Evolutionary conservation across 2,113 vertebrate genomes (phyloP).

Genomic region (Brachirus orientalis): DNA sequence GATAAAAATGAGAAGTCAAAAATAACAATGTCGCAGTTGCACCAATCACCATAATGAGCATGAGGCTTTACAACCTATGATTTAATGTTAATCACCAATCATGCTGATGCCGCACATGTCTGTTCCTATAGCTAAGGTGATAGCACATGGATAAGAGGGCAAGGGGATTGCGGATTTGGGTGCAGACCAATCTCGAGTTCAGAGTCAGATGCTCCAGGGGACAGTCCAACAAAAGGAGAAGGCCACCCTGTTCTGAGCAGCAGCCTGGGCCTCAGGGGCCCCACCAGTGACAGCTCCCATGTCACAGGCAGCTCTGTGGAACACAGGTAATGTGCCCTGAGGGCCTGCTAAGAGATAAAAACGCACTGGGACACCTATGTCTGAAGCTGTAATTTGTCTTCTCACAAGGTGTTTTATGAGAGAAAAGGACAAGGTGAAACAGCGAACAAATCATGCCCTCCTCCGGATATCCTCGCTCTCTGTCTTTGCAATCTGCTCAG

Average conservation of each 20-base stretch:
- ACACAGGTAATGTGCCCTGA: slow-evolving; percentile 71
- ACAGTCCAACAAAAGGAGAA: slow-evolving; percentile 59
- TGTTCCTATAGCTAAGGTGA: slow-evolving; percentile 58
- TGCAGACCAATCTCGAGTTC: slow-evolving; percentile 51
- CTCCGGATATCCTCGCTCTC: slow-evolving; percentile 49
- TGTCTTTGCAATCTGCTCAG: slow-evolving; percentile 18
- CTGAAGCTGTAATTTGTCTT: slow-evolving; percentile 84
- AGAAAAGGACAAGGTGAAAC: slow-evolving; percentile 79
- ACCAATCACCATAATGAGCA: slow-evolving; percentile 37
- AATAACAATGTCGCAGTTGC: slow-evolving; percentile 33
- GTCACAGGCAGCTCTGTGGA: slow-evolving; percentile 66
- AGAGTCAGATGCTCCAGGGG: slow-evolving; percentile 56
- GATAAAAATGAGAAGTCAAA: slow-evolving; percentile 20
- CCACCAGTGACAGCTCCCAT: slow-evolving; percentile 73
- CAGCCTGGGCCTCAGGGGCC: slow-evolving; percentile 55
- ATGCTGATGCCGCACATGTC: slow-evolving; percentile 51
- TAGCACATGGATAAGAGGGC: slow-evolving; percentile 57
- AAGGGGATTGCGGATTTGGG: slow-evolving; percentile 58
- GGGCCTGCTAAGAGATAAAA: slow-evolving; percentile 63
- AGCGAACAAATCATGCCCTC: slow-evolving; percentile 67
- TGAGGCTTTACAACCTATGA: slow-evolving; percentile 27
- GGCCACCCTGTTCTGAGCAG: slow-evolving; percentile 73
- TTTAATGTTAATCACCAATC: slow-evolving; percentile 66
- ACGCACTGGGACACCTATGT: slow-evolving; percentile 76
- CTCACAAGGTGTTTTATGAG: slow-evolving; percentile 82